Percentiles rank a stretch among this genome's conserved stretches.
Evolutionary conservation across 2,113 vertebrate genomes (phyloP).

Genomic region (Naja naja): DNA sequence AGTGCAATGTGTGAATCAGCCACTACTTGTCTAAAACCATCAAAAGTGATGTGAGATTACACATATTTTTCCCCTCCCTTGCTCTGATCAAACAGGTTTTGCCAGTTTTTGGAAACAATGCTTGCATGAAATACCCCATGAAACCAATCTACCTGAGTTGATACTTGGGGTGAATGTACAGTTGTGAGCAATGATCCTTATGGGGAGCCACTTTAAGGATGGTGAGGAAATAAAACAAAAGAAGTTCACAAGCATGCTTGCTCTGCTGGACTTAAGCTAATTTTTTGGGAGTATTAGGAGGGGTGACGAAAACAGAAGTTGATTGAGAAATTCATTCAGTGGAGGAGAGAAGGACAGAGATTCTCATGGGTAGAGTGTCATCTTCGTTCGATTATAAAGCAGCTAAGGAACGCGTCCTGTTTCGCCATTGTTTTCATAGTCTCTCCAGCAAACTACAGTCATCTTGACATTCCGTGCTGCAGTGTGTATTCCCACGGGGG

Average conservation of each 20-base stretch:
- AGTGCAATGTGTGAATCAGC: not conserved
- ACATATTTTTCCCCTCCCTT: not conserved
- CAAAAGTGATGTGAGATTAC: not conserved
- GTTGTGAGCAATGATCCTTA: not conserved
- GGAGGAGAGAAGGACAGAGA: not conserved
- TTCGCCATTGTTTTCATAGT: not conserved
- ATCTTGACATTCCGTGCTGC: not conserved
- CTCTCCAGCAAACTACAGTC: not conserved
- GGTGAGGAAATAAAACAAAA: not conserved
- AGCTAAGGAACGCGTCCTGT: not conserved
- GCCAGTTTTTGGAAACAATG: not conserved
- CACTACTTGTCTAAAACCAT: not conserved
- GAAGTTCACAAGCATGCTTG: not conserved
- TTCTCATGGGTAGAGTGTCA: not conserved
- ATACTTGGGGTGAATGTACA: not conserved
- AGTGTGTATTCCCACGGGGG: not conserved
- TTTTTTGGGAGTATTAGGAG: not conserved
- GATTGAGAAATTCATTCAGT: not conserved
- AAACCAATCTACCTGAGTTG: not conserved
- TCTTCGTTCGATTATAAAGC: not conserved
- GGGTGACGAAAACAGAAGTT: not conserved
- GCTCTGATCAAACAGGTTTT: not conserved
- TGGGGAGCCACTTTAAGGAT: not conserved
- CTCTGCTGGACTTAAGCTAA: not conserved
- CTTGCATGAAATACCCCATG: not conserved